Evolutionary conservation across 2,113 vertebrate species (phyloP), one percentile per base, ranked within the genome.

Genomic region (Channa argus): DNA sequence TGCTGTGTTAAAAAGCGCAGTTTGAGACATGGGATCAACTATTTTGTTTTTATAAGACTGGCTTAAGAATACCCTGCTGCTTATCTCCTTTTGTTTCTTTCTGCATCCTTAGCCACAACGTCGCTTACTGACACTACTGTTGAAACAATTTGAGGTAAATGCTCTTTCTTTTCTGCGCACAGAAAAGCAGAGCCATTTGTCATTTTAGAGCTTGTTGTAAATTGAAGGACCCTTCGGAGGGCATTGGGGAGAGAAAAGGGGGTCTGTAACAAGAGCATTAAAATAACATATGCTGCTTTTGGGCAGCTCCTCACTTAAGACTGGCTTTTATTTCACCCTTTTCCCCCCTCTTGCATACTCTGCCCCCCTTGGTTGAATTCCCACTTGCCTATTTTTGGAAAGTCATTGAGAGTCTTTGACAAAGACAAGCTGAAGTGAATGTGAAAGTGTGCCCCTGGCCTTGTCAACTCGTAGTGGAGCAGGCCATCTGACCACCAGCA

Each of bases 391-490:
- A 82, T 86, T 85, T 91, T 85, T 79, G 87, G 86, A 90, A 88
- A 91, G 92, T 93, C 91, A 91, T 91, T 89, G 88, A 86, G 83
- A 91, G 90, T 91, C 90, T 94, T 94, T 93, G 89, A 88, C 92
- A 94, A 94, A 94, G 90, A 89, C 88, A 70, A 78, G 83, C 65
- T 86, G 89, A 92, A 90, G 90, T 91, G 89, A 93, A 90, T 89
- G 84, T 85, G 78, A 89, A 92, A 91, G 79, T 80, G 64, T 82
- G 83, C 89, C 87, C 76, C 82, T 87, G 82, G 87, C 89, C 85
- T 85, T 66, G 79, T 81, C 68, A 79, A 78, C 83, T 87, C 24
- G 33, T 76, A 84, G 80, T 68, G 63, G 72, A 77, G 79, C 75
- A 37, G 84, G 71, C 89, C 85, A 90, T 88, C 88, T 92, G 92